Evolutionary conservation across 64 coral and sea anemone species (phyloP).

Genomic region (Exaiptasia diaphana): DNA sequence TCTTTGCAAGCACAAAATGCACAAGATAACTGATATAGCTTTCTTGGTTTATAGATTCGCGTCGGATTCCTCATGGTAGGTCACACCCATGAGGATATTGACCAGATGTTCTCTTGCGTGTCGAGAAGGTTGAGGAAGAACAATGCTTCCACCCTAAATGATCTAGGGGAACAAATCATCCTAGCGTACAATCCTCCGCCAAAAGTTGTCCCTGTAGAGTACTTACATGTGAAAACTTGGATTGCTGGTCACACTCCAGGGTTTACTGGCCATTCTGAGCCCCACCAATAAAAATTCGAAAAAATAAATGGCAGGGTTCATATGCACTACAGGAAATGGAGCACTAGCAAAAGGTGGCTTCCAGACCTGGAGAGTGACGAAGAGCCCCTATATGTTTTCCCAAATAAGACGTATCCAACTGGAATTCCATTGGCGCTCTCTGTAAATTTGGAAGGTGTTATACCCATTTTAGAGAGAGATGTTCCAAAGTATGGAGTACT

Average conservation of each 20-base stretch:
- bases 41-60: not conserved
- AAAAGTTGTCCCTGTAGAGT: not conserved
- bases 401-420: no score
- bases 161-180: not conserved
- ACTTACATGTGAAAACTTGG: not conserved
- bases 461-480: no score
- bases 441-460: no score
- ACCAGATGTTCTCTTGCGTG: not conserved
- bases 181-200: not conserved
- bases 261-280: not conserved
- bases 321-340: not conserved
- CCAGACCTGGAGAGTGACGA: not conserved
- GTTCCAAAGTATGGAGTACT: no score
- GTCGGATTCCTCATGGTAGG: conserved; percentile 16
- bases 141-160: not conserved
- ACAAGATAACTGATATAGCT: not conserved
- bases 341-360: not conserved
- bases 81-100: conserved; percentile 18
- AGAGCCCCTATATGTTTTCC: no score
- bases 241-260: not conserved
- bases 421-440: no score
- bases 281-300: not conserved
- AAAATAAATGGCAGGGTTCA: not conserved
- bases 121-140: not conserved
- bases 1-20: no score